These are phyloP conservation scores for Heliconius himera DNA, from an alignment of 1,140 invertebrate genomes.

Conservation along the genomic window DNA sequence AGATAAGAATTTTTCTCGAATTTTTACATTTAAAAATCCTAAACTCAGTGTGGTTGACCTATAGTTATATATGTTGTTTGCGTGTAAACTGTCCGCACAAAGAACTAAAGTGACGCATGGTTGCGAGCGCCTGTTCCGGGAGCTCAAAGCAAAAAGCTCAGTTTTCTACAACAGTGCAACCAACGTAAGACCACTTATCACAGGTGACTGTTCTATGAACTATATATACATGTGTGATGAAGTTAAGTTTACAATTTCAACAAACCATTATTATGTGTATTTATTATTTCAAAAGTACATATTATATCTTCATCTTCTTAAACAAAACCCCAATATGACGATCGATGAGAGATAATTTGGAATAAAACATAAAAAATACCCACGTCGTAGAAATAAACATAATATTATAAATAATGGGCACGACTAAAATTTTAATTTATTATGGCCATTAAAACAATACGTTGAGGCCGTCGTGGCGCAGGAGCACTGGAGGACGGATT, in stretches of 20 bases:
- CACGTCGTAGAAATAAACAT: too few relatives aligned
- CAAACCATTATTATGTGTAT: too few relatives aligned
- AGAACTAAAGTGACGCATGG: slow-evolving; percentile 3
- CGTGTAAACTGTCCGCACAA: slow-evolving; percentile 7
- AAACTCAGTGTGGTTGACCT: not conserved
- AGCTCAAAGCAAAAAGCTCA: slow-evolving; percentile 8
- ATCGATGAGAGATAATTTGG: too few relatives aligned
- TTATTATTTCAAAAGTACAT: too few relatives aligned
- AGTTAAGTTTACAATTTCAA: too few relatives aligned
- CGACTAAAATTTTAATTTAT: not conserved
- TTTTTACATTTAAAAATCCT: not conserved
- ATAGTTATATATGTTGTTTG: not conserved
- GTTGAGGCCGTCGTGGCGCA: too few relatives aligned
- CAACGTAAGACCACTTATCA: slow-evolving; percentile 3
- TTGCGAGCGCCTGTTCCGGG: not conserved
- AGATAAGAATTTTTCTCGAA: too few relatives aligned
- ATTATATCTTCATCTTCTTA: too few relatives aligned
- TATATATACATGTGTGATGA: not conserved
- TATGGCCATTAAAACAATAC: not conserved
- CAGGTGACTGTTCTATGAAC: not conserved
- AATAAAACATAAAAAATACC: too few relatives aligned
- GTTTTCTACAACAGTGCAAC: not conserved
- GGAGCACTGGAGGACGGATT: too few relatives aligned
- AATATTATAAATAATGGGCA: too few relatives aligned
- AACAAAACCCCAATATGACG: too few relatives aligned